Percentiles rank a stretch among this genome's conserved stretches.
Conservation (phyloP, 2,113 vertebrate genomes). For the Serinus canaria region DNA sequence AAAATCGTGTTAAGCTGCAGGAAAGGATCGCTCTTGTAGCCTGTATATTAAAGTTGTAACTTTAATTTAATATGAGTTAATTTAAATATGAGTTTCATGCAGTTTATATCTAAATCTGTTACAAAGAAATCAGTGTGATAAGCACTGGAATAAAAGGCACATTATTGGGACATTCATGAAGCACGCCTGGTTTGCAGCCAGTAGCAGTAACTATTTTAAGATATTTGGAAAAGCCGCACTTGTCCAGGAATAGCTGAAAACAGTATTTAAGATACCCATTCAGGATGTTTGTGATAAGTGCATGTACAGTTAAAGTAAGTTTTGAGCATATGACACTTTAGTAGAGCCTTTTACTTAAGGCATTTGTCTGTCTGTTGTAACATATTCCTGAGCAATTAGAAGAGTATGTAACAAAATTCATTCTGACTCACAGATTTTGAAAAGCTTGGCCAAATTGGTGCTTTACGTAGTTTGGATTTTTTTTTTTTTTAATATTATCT, state of each 20-base stretch:
- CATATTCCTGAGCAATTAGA: slow-evolving; percentile 33
- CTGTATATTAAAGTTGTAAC: not conserved
- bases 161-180: slow-evolving; percentile 45
- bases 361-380: slow-evolving; percentile 36
- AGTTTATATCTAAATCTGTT: slow-evolving; percentile 28
- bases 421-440: slow-evolving; percentile 31
- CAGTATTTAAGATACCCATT: slow-evolving; percentile 20
- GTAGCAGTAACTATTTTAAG: slow-evolving; percentile 54
- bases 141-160: slow-evolving; percentile 30
- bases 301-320: slow-evolving; percentile 48
- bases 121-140: slow-evolving; percentile 42
- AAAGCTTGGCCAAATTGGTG: not conserved
- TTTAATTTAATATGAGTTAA: not conserved
- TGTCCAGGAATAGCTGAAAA: slow-evolving; percentile 51
- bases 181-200: slow-evolving; percentile 25
- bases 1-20: not conserved
- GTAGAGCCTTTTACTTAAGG: slow-evolving; percentile 26
- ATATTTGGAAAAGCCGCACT: slow-evolving; percentile 56
- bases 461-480: not conserved
- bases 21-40: not conserved
- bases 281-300: slow-evolving; percentile 33
- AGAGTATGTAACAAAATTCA: slow-evolving; percentile 28
- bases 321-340: not conserved
- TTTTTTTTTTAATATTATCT: not conserved
- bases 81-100: not conserved